These are phyloP conservation scores for Anthopleura sola DNA, from an alignment of 64 coral and sea anemone genomes.

Conservation along the genomic window DNA sequence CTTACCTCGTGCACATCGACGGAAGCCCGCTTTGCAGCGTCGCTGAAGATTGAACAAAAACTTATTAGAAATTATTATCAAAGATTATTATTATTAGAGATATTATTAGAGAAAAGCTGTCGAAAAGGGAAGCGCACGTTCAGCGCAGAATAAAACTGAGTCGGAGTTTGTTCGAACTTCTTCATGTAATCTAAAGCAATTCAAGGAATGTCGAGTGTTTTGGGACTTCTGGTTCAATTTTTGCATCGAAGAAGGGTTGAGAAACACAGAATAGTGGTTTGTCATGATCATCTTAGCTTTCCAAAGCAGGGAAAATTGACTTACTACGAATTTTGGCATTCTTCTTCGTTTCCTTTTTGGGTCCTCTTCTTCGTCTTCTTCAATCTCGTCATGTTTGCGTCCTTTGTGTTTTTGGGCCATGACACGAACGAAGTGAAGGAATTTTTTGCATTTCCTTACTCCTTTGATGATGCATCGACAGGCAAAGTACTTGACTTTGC, in stretches of 20 bases:
- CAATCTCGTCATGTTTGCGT: neutral
- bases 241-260: neutral
- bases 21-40: neutral
- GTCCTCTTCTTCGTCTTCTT: neutral
- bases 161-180: no score
- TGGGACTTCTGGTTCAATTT: no score
- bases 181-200: no score
- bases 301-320: neutral
- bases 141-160: no score
- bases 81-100: neutral
- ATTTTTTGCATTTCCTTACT: conserved; percentile 4
- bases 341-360: neutral
- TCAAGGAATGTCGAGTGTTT: no score
- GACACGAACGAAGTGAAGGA: neutral
- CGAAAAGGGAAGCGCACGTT: no score
- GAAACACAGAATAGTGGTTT: neutral
- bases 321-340: conserved; percentile 1
- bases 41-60: neutral
- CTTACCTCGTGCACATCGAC: conserved; percentile 1
- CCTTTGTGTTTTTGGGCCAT: conserved; percentile 3
- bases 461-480: conserved; percentile 26
- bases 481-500: conserved; percentile 32
- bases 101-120: no score
- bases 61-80: no score
- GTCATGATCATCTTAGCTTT: no score